Evolutionary conservation across 2,888 invertebrate genomes (phyloP), one percentile per base, ranked within the genome.

Genomic region (Morinoia aosen): DNA sequence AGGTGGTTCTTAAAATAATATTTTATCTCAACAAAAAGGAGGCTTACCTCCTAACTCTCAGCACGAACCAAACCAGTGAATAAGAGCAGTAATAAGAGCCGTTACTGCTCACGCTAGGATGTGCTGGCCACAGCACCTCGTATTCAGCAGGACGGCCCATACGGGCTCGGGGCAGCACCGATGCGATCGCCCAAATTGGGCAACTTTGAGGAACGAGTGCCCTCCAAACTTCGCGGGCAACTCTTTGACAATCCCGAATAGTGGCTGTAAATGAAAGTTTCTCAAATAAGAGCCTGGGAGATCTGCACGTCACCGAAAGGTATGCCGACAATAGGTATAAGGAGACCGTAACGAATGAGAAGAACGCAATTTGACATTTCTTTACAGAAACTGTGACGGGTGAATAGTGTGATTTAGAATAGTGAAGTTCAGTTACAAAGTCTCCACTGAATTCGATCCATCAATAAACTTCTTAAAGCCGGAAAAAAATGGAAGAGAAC

Each of bases 141-240:
- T 76, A 16, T 76, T 76, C 76, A 76, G 33, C 19, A 76, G 76
- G 76, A 76, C 76, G 33, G 25, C 19, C 12, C 76, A 76, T 8
- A 76, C 8, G 76, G 8, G 25, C 76, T 76, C 25, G 33, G 33
- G 25, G 76, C 76, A 76, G 19, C 76, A 8, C 76, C 61, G 33
- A 33, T 33, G 33, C 76, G 76, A 76, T 76, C 76, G 76, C 76
- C 25, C 76, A 76, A 76, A 76, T 76, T 76, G 76, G 76, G 76
- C 76, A 76, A 76, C 76, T 76, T 76, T 76, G 76, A 33, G 25
- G 76, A 76, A 76, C 76, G 76, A 76, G 76, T 76, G 76, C 76
- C 19, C 76, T 76, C 76, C 76, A 76, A 76, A 76, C 76, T 76
- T 76, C 25, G 76, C 76, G 76, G 25, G 33, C 25, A 33, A 76